Base-by-base conservation (phyloP, 2,113 vertebrate genomes). In the Ciconia maguari region DNA sequence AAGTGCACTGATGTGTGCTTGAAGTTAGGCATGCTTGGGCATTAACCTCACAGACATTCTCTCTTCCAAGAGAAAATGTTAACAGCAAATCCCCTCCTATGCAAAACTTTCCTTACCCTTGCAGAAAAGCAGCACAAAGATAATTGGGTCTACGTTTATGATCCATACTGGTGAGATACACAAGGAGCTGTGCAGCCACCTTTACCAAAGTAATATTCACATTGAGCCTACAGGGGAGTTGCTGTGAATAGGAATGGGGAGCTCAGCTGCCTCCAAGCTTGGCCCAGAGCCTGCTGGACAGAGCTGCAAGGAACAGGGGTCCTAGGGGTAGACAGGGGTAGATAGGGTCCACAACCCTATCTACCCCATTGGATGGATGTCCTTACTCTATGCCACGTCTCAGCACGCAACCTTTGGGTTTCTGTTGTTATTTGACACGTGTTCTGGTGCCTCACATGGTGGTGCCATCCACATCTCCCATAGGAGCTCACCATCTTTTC, bases 351-450 rank as follows among this genome's bases (percentile, higher is more conserved):
- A 7, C 21, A 61, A 12, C 1, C 3, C 19, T 71, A 1, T n/a
- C 26, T 42, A 8, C 7, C 4, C 32, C 24, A 13, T 2, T 26
- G 9, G 20, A 26, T 2, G 17, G 48, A 46, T 46, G 38, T 55
- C 42, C 42, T 71, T 36, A 25, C 26, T 22, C 44, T 25, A 27
- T 64, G 36, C 36, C 3, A 1, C 15, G 16, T 48, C 51, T 78
- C 19, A 70, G 32, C 19, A 27, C 0, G 3, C 16, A 71, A 8
- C 13, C 4, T 60, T 48, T 81, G 57, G 14, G 4, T 55, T 89
- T 77, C 21, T 62, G 16, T 19, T 68, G 8, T 24, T 51, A 19
- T n/a, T 51, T 64, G 32, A 16, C n/a, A 49, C 0, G 0, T 55
- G 8, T 27, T 52, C 54, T 55, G 38, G 4, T 62, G 32, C 21